Evolutionary conservation across 2,797 vertebrate species (phyloP).

Genomic region (Mus caroli): DNA sequence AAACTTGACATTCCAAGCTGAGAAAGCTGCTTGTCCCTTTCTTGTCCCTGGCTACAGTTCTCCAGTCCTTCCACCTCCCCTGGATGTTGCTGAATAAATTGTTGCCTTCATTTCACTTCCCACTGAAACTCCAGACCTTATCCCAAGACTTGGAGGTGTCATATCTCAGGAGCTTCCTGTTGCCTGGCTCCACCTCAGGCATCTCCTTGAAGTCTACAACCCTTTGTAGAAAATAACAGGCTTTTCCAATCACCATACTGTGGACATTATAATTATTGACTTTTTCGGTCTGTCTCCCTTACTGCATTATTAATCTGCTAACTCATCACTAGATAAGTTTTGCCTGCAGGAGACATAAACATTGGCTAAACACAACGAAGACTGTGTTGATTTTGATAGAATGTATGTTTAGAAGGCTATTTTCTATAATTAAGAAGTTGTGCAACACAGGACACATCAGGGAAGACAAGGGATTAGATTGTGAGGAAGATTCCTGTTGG

Average conservation of each 20-base stretch:
- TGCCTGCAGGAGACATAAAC: background rate
- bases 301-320: background rate
- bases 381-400: background rate
- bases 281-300: background rate
- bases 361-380: background rate
- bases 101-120: too few relatives aligned
- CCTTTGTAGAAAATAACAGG: background rate
- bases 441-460: background rate
- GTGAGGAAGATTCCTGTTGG: accelerated
- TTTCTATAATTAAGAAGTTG: conserved; percentile 50
- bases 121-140: background rate
- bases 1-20: background rate
- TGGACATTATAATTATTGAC: background rate
- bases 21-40: background rate
- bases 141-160: background rate
- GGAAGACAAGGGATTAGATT: background rate
- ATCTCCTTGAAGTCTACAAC: background rate
- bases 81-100: background rate
- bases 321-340: background rate
- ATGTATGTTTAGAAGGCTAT: background rate
- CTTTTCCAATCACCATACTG: background rate
- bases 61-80: background rate
- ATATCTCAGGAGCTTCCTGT: background rate
- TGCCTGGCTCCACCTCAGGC: background rate
- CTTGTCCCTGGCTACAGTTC: background rate